Conservation (phyloP, 1,140 invertebrate species). For the Panagrolaimus sp. region DNA sequence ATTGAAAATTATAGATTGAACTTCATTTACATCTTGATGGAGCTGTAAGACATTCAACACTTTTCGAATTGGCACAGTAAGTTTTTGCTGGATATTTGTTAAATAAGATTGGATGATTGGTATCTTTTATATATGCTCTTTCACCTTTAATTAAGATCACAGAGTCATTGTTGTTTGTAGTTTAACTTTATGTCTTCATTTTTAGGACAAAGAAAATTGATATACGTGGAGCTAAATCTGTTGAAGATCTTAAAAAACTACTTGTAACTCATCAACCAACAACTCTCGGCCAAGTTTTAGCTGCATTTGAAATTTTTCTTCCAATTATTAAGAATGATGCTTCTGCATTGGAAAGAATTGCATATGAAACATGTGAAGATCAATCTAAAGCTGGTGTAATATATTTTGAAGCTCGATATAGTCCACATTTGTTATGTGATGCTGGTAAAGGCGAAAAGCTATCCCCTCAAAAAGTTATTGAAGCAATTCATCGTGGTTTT, state of each 20-base stretch:
- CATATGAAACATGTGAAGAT: conserved; percentile 67
- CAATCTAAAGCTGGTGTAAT: conserved; percentile 61
- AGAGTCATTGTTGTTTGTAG: too few relatives aligned
- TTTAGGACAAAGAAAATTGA: conserved; percentile 47
- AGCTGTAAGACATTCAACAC: conserved; percentile 60
- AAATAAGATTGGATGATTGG: too few relatives aligned
- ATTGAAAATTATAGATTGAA: conserved; percentile 61
- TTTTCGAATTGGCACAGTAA: conserved; percentile 62
- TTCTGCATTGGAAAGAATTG: conserved; percentile 63
- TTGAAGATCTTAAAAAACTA: conserved; percentile 55
- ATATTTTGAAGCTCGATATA: conserved; percentile 66
- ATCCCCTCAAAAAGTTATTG: conserved; percentile 59
- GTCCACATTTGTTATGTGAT: conserved; percentile 60
- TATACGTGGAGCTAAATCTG: conserved; percentile 49
- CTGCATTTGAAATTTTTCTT: conserved; percentile 61
- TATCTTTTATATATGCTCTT: too few relatives aligned
- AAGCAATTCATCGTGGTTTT: conserved; percentile 61
- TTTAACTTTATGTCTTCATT: too few relatives aligned
- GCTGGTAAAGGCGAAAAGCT: conserved; percentile 32
- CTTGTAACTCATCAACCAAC: conserved; percentile 49
- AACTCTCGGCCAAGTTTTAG: conserved; percentile 58
- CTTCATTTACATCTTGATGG: conserved; percentile 65
- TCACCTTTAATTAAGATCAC: too few relatives aligned
- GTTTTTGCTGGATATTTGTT: conserved; percentile 24
- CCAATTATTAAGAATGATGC: conserved; percentile 62